Conservation (phyloP, 1,140 invertebrate genomes). For the Drosophila serrata region DNA sequence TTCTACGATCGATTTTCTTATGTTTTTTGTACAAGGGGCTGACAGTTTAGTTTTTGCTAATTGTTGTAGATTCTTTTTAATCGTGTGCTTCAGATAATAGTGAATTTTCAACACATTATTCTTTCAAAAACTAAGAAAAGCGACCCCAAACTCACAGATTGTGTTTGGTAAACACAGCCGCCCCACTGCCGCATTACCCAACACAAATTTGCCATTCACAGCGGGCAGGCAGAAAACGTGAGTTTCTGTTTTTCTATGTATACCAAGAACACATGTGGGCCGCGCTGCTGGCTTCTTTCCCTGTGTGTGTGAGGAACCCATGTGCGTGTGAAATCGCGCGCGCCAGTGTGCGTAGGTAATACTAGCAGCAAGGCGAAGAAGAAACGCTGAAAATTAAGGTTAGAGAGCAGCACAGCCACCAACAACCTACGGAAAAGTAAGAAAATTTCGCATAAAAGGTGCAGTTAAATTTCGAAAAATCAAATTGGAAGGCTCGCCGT, state of each 20-base stretch:
- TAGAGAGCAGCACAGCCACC: constrained; percentile 78
- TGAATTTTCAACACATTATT: not conserved
- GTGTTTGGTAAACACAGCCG: constrained; percentile 1
- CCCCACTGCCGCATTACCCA: not conserved
- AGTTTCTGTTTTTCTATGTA: constrained; percentile 82
- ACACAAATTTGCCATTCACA: constrained; percentile 49
- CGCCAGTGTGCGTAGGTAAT: constrained; percentile 67
- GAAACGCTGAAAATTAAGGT: constrained; percentile 85
- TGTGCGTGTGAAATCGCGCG: constrained; percentile 51
- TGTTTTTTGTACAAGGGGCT: not conserved
- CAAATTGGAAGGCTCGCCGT: not conserved
- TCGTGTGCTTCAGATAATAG: not conserved
- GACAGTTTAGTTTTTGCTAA: not conserved
- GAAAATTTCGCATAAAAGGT: constrained; percentile 58
- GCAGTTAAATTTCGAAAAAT: constrained; percentile 31
- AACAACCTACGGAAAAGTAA: constrained; percentile 72
- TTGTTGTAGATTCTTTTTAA: not conserved
- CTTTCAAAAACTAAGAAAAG: not conserved
- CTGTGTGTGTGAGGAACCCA: constrained; percentile 46
- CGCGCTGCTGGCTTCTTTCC: constrained; percentile 21
- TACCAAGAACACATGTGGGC: constrained; percentile 80
- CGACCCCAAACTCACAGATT: not conserved
- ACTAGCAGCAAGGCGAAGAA: constrained; percentile 72
- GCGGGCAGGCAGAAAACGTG: constrained; percentile 62
- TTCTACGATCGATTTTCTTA: not conserved